phyloP scores from a whole-genome alignment of 2,113 vertebrate species.

The Nyctereutes procyonoides region DNA sequence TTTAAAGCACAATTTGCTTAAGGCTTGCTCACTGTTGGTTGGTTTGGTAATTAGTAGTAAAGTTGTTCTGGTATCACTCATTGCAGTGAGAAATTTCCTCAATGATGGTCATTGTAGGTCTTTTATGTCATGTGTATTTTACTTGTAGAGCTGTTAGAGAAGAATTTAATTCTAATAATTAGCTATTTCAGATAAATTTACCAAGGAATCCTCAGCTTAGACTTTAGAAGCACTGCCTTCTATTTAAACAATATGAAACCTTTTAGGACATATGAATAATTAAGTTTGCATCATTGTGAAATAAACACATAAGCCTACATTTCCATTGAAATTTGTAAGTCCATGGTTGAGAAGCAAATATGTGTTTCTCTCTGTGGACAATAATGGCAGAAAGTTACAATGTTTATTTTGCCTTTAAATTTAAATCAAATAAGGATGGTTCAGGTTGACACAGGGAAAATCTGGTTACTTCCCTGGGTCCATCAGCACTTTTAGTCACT shows the following conservation, averaged over 20 bases:
- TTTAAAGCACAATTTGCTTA: not conserved
- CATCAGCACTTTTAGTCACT: not conserved
- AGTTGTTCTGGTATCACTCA: not conserved
- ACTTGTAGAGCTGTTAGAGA: not conserved
- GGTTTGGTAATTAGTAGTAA: not conserved
- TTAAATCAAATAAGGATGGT: conserved; percentile 52
- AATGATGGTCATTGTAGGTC: not conserved
- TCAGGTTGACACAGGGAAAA: not conserved
- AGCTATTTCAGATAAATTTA: conserved; percentile 54
- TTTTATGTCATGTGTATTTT: conserved; percentile 14
- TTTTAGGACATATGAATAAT: conserved; percentile 24
- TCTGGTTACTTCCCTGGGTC: not conserved
- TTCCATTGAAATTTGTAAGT: not conserved
- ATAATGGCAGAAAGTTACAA: not conserved
- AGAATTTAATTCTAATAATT: conserved; percentile 58
- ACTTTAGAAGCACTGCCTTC: not conserved
- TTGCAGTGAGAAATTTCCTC: not conserved
- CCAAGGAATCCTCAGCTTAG: not conserved
- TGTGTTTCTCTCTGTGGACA: conserved; percentile 3
- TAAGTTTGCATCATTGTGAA: conserved; percentile 44
- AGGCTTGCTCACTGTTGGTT: not conserved
- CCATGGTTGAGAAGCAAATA: not conserved
- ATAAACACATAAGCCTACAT: not conserved
- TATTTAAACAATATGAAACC: not conserved
- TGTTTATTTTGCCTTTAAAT: conserved; percentile 61